Base-by-base conservation (phyloP, 1,140 invertebrate genomes). In the Leptopilina clavipes region DNA sequence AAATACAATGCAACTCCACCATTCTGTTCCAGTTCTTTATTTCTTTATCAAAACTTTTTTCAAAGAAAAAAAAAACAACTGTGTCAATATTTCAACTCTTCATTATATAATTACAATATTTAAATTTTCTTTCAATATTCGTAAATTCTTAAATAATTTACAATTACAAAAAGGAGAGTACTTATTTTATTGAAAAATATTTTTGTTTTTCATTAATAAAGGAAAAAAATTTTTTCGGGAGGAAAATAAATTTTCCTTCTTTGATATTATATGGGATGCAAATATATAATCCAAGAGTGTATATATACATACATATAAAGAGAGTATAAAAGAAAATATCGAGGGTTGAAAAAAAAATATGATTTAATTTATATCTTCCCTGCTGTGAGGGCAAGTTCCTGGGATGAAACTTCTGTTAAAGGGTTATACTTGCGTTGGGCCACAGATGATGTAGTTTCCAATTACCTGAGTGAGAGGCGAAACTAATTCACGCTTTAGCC, bases 371-470 rank as follows among this genome's bases (percentile, higher is more conserved):
- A 84, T 85, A 85, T 85, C 74, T 82, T 80, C 75, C 85, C 86
- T 70, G 84, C 85, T 85, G 85, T 70, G 81, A 82, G 81, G 74
- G 54, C 45, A 79, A 72, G 43, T 82, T 82, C 76, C 77, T 56
- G 54, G 72, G 37, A 80, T 72, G 72, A 72, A 74, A 76, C 31
- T 76, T 1, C 37, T 31, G 56, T 56, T 78, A 88, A 89, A 87
- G 88, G 87, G 86, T 90, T 89, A 78, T 73, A 52, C 77, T 70
- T 73, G 44, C n/a, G 74, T 71, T 81, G 43, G 45, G 37, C 22
- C 45, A 82, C 86, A 88, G 87, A 88, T 89, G 87, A 89, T 85
- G 87, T 82, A 76, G 81, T 89, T 89, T 87, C 81, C 85, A 88
- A 89, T 89, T 89, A 89, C 82, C 84, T 85, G 82, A 85, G 85